Evolutionary conservation across 2,113 vertebrate genomes (phyloP).

Genomic region (Neolamprologus sp.): DNA sequence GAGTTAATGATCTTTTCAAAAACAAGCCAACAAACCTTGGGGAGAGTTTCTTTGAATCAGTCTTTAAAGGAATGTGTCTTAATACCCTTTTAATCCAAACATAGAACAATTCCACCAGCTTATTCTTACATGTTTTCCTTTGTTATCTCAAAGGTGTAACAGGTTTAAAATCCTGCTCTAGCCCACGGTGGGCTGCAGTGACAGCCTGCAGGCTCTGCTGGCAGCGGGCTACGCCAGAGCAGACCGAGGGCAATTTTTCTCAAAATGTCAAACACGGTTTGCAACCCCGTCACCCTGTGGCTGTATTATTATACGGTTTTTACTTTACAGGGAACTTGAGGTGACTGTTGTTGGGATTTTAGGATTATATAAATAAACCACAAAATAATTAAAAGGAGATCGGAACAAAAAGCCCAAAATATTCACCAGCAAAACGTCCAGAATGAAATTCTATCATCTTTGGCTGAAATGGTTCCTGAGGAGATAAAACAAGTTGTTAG

Average conservation of each 20-base stretch:
- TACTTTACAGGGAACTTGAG: not conserved
- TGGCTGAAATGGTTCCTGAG: not conserved
- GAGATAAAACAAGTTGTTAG: not conserved
- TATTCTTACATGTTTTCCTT: not conserved
- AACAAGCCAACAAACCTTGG: not conserved
- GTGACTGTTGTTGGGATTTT: not conserved
- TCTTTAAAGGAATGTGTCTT: not conserved
- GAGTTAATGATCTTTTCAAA: not conserved
- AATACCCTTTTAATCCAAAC: not conserved
- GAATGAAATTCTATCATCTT: not conserved
- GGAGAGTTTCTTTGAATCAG: not conserved
- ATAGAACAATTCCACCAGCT: not conserved
- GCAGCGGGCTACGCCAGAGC: not conserved
- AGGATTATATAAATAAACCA: not conserved
- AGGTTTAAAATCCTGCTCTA: not conserved
- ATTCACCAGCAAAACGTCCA: not conserved
- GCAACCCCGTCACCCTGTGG: not conserved
- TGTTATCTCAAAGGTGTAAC: not conserved
- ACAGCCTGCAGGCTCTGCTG: not conserved
- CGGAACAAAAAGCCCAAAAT: accelerated
- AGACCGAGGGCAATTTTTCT: not conserved
- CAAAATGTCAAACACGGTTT: accelerated
- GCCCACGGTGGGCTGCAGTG: not conserved
- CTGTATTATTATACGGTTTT: not conserved
- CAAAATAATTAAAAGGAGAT: not conserved